Evolutionary conservation across 2,888 invertebrate genomes (phyloP).

Genomic region (Agonopterix alstromeriana): DNA sequence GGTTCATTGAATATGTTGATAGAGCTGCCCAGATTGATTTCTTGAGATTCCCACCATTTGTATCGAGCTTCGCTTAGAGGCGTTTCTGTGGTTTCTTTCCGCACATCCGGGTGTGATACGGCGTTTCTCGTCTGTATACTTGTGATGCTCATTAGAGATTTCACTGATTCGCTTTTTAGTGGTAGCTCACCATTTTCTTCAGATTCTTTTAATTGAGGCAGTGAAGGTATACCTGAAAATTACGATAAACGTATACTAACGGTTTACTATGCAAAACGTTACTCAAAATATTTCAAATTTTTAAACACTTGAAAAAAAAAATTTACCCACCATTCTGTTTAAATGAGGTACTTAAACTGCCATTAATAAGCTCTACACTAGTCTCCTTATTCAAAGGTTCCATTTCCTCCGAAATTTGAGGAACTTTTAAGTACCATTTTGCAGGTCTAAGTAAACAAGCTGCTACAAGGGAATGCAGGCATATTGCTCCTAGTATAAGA

Average conservation of each 20-base stretch:
- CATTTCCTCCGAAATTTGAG: slow-evolving; percentile 43
- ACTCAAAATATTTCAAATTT: too few species aligned
- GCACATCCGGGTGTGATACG: slow-evolving; percentile 59
- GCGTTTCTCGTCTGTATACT: slow-evolving; percentile 53
- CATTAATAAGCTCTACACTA: slow-evolving; percentile 42
- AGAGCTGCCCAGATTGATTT: slow-evolving; percentile 78
- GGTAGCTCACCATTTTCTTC: slow-evolving; percentile 33
- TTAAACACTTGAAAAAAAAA: too few species aligned
- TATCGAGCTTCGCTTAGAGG: slow-evolving; percentile 43
- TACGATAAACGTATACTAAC: too few species aligned
- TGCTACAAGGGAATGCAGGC: slow-evolving; percentile 77
- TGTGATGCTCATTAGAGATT: slow-evolving; percentile 42
- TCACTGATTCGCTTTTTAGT: slow-evolving; percentile 55
- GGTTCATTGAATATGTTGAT: slow-evolving; percentile 73
- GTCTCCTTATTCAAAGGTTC: slow-evolving; percentile 46
- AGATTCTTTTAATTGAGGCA: slow-evolving; percentile 30
- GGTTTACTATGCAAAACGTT: too few species aligned
- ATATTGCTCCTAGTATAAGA: slow-evolving; percentile 77
- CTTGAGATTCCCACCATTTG: slow-evolving; percentile 77
- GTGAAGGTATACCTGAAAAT: slow-evolving; percentile 10
- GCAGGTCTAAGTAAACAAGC: slow-evolving; percentile 80
- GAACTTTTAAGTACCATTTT: slow-evolving; percentile 78
- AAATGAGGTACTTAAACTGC: slow-evolving; percentile 36
- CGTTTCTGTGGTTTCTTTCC: slow-evolving; percentile 36
- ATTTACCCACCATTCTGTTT: slow-evolving; percentile 37